A percentile compares a stretch with the other conserved stretches of the same genome.
These are phyloP conservation scores for Agonum fuliginosum DNA, from an alignment of 2,888 invertebrate genomes.

Conservation along the genomic window DNA sequence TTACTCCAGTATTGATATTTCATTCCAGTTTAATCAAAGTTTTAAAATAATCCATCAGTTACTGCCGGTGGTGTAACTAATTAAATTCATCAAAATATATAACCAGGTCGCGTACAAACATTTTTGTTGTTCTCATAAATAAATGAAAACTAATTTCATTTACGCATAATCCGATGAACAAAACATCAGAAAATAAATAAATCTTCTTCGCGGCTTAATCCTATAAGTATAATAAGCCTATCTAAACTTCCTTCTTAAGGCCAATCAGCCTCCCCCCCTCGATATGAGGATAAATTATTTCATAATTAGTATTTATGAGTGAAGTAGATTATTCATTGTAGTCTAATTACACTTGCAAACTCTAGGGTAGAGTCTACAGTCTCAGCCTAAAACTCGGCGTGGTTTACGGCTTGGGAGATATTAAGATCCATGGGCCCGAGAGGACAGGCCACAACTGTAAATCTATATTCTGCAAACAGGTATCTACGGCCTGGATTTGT, in stretches of 20 bases:
- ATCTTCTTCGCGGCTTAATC: constrained; percentile 1
- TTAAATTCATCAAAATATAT: background rate
- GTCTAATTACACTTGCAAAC: constrained; percentile 69
- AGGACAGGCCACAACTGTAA: constrained; percentile 36
- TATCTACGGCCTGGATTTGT: constrained; percentile 41
- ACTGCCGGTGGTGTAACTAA: background rate
- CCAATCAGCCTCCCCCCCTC: constrained; percentile 58
- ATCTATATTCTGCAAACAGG: constrained; percentile 54
- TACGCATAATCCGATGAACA: background rate
- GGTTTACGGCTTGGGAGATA: constrained; percentile 29
- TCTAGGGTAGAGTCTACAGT: constrained; percentile 1
- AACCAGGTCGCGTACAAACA: background rate
- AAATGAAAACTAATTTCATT: background rate
- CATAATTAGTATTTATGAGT: constrained; percentile 69
- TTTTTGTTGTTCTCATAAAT: background rate
- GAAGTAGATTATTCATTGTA: constrained; percentile 69
- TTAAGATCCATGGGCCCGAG: constrained; percentile 55
- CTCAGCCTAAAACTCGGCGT: background rate
- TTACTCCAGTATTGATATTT: constrained; percentile 5
- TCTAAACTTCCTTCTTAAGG: constrained; percentile 62
- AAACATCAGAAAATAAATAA: constrained; percentile 9
- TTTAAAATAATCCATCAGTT: background rate
- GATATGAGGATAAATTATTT: constrained; percentile 60
- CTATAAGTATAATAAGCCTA: constrained; percentile 24
- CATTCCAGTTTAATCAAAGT: constrained; percentile 15